Evolutionary conservation across 2,113 vertebrate species (phyloP).

Genomic region (Heterotis niloticus): DNA sequence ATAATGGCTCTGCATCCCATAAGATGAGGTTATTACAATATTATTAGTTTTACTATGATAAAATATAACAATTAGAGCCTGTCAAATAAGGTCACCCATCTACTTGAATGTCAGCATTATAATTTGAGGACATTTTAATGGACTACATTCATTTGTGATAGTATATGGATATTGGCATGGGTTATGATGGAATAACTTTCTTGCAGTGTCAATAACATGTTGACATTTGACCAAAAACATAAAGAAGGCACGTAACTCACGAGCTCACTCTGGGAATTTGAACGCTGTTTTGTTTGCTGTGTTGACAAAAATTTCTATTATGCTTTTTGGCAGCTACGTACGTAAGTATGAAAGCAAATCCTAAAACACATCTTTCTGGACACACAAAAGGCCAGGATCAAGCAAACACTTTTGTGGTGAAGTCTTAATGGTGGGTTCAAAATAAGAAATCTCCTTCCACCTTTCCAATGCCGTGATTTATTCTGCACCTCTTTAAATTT

Average conservation of each 20-base stretch:
- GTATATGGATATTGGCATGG: background rate
- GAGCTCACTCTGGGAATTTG: background rate
- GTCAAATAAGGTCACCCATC: background rate
- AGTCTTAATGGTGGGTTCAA: background rate
- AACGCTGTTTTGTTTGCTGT: background rate
- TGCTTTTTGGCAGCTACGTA: background rate
- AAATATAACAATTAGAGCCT: conserved; percentile 6
- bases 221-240: background rate
- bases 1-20: conserved; percentile 5
- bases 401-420: background rate
- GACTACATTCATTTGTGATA: background rate
- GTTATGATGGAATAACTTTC: background rate
- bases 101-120: background rate
- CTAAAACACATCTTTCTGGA: background rate
- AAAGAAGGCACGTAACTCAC: background rate
- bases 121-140: conserved; percentile 14
- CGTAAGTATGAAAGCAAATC: too few species aligned
- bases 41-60: background rate
- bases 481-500: background rate
- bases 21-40: conserved; percentile 4
- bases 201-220: background rate
- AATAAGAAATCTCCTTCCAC: background rate
- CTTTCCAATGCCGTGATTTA: background rate
- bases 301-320: background rate
- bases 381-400: background rate